Evolutionary conservation across 2,113 vertebrate species (phyloP).

Genomic region (Leuciscus idus): DNA sequence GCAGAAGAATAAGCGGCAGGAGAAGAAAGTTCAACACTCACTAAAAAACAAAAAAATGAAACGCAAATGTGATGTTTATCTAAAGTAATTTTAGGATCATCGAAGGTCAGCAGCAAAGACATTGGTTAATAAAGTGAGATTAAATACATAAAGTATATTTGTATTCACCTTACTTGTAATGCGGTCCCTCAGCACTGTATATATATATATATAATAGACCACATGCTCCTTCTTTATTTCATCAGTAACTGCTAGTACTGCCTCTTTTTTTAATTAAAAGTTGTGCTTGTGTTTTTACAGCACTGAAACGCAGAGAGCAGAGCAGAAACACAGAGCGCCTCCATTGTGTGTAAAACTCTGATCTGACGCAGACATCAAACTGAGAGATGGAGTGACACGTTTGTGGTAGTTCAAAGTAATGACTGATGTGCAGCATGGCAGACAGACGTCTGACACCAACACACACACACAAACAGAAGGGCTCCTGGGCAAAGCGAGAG

Average conservation of each 20-base stretch:
- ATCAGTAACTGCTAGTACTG: not conserved
- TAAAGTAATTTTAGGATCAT: too few relatives aligned
- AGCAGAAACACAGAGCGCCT: constrained; percentile 56
- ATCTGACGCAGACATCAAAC: constrained; percentile 72
- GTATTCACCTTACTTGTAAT: too few relatives aligned
- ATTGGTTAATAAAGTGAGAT: too few relatives aligned
- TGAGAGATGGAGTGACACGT: constrained; percentile 73
- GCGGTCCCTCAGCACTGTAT: too few relatives aligned
- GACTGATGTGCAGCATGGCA: constrained; percentile 69
- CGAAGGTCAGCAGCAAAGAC: too few relatives aligned
- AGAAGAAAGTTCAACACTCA: too few relatives aligned
- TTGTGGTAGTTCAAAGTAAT: constrained; percentile 77
- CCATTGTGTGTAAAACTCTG: constrained; percentile 78
- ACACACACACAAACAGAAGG: constrained; percentile 21
- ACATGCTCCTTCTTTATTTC: constrained; percentile 16
- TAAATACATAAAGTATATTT: too few relatives aligned
- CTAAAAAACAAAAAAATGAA: too few relatives aligned
- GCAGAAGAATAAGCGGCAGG: too few relatives aligned
- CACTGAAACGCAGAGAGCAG: constrained; percentile 19
- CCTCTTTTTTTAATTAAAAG: constrained; percentile 36
- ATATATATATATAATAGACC: not conserved
- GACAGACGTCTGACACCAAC: constrained; percentile 53
- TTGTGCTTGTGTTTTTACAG: constrained; percentile 23
- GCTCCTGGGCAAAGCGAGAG: constrained; percentile 24
- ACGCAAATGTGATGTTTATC: too few relatives aligned